Evolutionary conservation across 2,888 invertebrate species (phyloP).

Genomic region (Apotomis capreana): DNA sequence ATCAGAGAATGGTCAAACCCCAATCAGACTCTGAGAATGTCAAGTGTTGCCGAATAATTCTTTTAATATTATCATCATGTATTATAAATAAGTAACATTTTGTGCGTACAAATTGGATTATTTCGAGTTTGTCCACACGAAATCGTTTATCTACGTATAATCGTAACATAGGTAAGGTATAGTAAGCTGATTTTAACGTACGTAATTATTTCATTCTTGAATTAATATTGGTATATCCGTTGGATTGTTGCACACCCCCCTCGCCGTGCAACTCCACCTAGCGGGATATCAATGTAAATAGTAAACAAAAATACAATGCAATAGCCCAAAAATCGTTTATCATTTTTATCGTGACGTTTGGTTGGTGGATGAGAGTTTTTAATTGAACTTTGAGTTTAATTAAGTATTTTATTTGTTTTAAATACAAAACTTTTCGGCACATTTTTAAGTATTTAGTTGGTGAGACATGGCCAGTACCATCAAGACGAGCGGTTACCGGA

Average conservation of each 20-base stretch:
- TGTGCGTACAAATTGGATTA: constrained; percentile 55
- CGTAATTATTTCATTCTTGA: constrained; percentile 80
- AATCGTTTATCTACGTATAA: constrained; percentile 68
- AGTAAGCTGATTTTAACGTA: constrained; percentile 82
- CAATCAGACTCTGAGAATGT: constrained; percentile 69
- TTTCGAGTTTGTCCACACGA: constrained; percentile 56
- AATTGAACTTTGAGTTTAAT: constrained; percentile 55
- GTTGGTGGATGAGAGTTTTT: constrained; percentile 58
- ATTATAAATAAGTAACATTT: constrained; percentile 73
- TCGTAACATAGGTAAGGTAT: constrained; percentile 80
- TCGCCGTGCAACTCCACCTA: constrained; percentile 24
- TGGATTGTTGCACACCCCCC: constrained; percentile 17
- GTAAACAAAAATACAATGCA: constrained; percentile 76
- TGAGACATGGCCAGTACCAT: constrained; percentile 67
- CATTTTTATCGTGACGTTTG: constrained; percentile 68
- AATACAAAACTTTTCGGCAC: constrained; percentile 78
- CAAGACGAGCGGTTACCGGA: constrained; percentile 70
- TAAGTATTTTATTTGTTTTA: constrained; percentile 60
- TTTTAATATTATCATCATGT: constrained; percentile 81
- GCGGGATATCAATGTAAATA: constrained; percentile 66
- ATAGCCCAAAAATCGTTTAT: constrained; percentile 80
- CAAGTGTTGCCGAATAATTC: constrained; percentile 83
- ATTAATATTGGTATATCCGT: constrained; percentile 70
- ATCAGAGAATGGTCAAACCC: constrained; percentile 57
- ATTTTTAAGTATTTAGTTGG: constrained; percentile 67